Evolutionary conservation across 2,888 invertebrate genomes (phyloP).

Genomic region (Drosophila melanocephala): DNA sequence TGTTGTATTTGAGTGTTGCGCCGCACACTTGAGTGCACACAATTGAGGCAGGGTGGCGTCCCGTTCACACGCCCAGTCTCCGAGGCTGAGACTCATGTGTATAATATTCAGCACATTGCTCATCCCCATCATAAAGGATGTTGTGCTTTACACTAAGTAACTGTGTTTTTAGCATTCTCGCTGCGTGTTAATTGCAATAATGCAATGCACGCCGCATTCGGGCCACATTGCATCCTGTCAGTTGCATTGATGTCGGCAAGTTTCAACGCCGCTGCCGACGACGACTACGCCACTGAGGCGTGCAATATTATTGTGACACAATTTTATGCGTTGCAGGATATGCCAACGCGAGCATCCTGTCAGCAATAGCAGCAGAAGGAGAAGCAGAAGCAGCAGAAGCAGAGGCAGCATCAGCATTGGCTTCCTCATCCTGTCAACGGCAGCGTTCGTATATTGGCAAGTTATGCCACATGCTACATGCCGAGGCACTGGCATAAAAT

Average conservation of each 20-base stretch:
- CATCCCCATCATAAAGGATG: slow-evolving; percentile 52
- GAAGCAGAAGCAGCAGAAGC: slow-evolving; percentile 20
- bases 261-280: slow-evolving; percentile 36
- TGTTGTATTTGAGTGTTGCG: slow-evolving; percentile 56
- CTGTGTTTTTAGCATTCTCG: slow-evolving; percentile 59
- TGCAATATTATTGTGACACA: slow-evolving; percentile 84
- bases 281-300: slow-evolving; percentile 62
- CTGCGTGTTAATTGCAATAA: slow-evolving; percentile 78
- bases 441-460: slow-evolving; percentile 51
- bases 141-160: slow-evolving; percentile 65
- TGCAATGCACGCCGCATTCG: slow-evolving; percentile 64
- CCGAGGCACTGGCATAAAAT: slow-evolving; percentile 39
- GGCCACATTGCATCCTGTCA: slow-evolving; percentile 65
- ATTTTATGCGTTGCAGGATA: slow-evolving; percentile 78
- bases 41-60: slow-evolving; percentile 13
- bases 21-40: slow-evolving; percentile 76
- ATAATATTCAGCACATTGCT: slow-evolving; percentile 23
- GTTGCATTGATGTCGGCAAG: slow-evolving; percentile 66
- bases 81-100: slow-evolving; percentile 1
- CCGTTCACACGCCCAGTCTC: slow-evolving; percentile 43
- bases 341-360: slow-evolving; percentile 46
- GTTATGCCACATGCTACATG: slow-evolving; percentile 63
- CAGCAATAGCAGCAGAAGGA: slow-evolving; percentile 5
- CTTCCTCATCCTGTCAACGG: slow-evolving; percentile 56
- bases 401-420: slow-evolving; percentile 41